Percentiles rank a stretch among this genome's conserved stretches.
These are phyloP conservation scores for Caenorhabditis sulstoni DNA, from an alignment of 2,888 invertebrate genomes.

Conservation along the genomic window DNA sequence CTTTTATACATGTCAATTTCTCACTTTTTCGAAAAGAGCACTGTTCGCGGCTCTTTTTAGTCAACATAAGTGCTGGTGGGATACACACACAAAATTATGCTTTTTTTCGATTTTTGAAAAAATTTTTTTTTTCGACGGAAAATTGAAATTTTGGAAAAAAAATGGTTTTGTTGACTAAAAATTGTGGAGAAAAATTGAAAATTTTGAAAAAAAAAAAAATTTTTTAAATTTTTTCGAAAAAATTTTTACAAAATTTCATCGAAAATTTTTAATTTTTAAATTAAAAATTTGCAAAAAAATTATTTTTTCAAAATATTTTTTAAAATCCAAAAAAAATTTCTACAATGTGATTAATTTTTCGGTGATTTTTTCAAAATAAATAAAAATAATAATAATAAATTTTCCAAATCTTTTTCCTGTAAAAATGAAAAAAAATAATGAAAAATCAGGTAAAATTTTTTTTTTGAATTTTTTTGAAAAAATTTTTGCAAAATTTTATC, in stretches of 20 bases:
- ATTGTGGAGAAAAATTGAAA: too few species aligned
- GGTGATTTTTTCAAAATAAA: too few species aligned
- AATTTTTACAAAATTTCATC: neutral
- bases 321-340: neutral
- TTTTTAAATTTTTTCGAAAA: slow-evolving; percentile 1
- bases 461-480: neutral
- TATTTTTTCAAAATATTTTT: neutral
- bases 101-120: neutral
- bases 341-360: too few species aligned
- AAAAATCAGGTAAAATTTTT: neutral
- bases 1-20: too few species aligned
- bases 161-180: neutral
- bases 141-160: neutral
- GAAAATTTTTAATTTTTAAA: too few species aligned
- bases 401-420: neutral
- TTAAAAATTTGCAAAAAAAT: neutral
- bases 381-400: too few species aligned
- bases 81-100: neutral
- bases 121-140: neutral
- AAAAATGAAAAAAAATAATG: neutral
- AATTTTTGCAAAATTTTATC: too few species aligned
- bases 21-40: too few species aligned
- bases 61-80: too few species aligned
- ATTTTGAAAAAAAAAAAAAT: neutral
- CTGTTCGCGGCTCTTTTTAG: too few species aligned